phyloP scores from a whole-genome alignment of 2,113 vertebrate species.

The Acanthochromis polyacanthus region DNA sequence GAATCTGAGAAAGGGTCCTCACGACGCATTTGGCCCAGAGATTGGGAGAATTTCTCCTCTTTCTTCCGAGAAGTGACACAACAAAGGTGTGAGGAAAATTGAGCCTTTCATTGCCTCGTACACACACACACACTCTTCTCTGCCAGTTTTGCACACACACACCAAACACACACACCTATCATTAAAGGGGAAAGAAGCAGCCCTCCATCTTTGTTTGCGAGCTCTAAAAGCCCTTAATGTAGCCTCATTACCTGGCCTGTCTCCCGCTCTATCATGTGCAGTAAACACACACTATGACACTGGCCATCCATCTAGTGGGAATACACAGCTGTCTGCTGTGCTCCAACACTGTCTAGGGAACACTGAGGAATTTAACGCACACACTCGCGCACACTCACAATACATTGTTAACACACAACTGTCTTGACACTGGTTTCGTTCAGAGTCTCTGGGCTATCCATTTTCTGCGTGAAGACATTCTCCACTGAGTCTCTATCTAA shows the following conservation, averaged over 20 bases:
- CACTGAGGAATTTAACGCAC: conserved; percentile 68
- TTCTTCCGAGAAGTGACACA: conserved; percentile 66
- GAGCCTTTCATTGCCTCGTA: conserved; percentile 51
- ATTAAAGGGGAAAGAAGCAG: conserved; percentile 77
- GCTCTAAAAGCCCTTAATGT: conserved; percentile 85
- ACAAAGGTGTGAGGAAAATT: conserved; percentile 67
- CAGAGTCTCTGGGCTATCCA: conserved; percentile 50
- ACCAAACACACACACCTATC: conserved; percentile 66
- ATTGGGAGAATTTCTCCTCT: conserved; percentile 42
- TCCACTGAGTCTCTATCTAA: conserved; percentile 41
- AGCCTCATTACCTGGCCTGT: conserved; percentile 85
- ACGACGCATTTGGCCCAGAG: conserved; percentile 64
- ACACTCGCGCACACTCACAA: conserved; percentile 30
- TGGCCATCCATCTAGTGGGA: conserved; percentile 78
- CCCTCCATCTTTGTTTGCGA: conserved; percentile 82
- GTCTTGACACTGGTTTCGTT: conserved; percentile 44
- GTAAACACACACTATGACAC: conserved; percentile 84
- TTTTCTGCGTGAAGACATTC: conserved; percentile 49
- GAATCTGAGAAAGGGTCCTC: conserved; percentile 67
- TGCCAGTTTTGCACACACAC: conserved; percentile 14
- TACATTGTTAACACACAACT: conserved; percentile 44
- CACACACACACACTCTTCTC: conserved; percentile 1
- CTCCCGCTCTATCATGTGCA: conserved; percentile 82
- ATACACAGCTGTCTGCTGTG: conserved; percentile 73
- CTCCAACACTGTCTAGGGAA: conserved; percentile 63